Evolutionary conservation across 2,888 invertebrate species (phyloP).

Genomic region (Latrodectus hesperus): DNA sequence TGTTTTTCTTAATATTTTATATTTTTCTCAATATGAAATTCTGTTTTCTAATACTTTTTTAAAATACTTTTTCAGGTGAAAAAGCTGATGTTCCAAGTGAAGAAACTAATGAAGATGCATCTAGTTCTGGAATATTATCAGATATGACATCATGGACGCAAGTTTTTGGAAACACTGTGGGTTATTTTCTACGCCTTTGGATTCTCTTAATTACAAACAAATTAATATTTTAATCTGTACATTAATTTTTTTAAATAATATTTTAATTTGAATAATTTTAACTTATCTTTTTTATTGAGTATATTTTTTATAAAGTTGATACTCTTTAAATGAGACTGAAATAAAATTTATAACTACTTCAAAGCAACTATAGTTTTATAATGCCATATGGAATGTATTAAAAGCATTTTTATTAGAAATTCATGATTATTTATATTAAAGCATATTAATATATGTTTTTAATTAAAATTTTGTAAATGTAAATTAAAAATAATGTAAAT

Average conservation of each 20-base stretch:
- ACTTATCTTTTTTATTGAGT: too few species aligned
- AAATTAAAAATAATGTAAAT: not conserved
- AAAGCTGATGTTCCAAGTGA: not conserved
- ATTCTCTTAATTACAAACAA: too few species aligned
- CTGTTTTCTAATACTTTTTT: too few species aligned
- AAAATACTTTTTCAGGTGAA: not conserved
- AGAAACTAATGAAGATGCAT: conserved; percentile 11
- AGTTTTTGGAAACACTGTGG: conserved; percentile 81
- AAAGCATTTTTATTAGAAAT: not conserved
- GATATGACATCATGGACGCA: conserved; percentile 79
- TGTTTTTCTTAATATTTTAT: not conserved
- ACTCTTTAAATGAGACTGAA: too few species aligned
- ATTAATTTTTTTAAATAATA: too few species aligned
- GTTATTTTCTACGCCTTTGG: conserved; percentile 5
- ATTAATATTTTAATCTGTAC: too few species aligned
- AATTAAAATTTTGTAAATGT: too few species aligned
- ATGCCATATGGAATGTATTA: too few species aligned
- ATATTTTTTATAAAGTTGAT: too few species aligned
- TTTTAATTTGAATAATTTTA: too few species aligned
- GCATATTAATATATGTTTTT: not conserved
- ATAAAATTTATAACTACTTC: too few species aligned
- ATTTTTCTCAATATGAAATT: not conserved
- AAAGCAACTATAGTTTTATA: too few species aligned
- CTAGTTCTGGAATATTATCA: conserved; percentile 77
- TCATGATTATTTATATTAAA: not conserved